These are phyloP conservation scores for Trichoplusia ni DNA, from an alignment of 1,140 invertebrate species.

Conservation along the genomic window DNA sequence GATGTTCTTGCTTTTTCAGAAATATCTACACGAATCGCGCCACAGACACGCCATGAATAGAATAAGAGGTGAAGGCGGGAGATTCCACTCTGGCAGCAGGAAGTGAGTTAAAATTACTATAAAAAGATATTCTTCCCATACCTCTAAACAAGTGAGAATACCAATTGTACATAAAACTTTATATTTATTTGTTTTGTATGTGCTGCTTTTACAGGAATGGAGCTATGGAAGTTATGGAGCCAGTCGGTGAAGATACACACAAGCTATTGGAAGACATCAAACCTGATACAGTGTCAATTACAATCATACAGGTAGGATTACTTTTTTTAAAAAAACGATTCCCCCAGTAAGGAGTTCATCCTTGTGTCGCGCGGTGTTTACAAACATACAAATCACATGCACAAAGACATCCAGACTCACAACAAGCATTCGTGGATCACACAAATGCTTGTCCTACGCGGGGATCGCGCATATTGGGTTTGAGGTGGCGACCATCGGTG, in stretches of 20 bases:
- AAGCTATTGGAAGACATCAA: constrained; percentile 65
- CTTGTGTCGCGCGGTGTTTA: no score
- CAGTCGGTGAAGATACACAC: constrained; percentile 39
- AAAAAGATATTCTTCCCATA: background rate
- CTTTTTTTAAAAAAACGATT: background rate
- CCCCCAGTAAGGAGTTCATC: no score
- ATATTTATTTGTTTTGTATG: constrained; percentile 22
- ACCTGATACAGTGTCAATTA: constrained; percentile 75
- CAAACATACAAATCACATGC: no score
- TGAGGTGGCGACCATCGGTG: no score
- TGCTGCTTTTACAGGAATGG: constrained; percentile 49
- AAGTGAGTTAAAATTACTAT: constrained; percentile 57
- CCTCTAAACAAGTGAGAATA: background rate
- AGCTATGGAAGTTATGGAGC: constrained; percentile 49
- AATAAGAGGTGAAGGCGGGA: constrained; percentile 96
- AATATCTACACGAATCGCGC: constrained; percentile 99
- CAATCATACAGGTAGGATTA: constrained; percentile 66
- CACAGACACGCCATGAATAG: constrained; percentile 99
- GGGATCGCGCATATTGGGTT: no score
- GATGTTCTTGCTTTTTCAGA: constrained; percentile 84
- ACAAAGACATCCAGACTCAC: no score
- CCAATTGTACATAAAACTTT: background rate
- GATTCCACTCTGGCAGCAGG: constrained; percentile 91
- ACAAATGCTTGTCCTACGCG: no score
- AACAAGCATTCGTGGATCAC: no score